Evolutionary conservation across 2,888 invertebrate genomes (phyloP).

Genomic region (Eueremaeus valkanovi): DNA sequence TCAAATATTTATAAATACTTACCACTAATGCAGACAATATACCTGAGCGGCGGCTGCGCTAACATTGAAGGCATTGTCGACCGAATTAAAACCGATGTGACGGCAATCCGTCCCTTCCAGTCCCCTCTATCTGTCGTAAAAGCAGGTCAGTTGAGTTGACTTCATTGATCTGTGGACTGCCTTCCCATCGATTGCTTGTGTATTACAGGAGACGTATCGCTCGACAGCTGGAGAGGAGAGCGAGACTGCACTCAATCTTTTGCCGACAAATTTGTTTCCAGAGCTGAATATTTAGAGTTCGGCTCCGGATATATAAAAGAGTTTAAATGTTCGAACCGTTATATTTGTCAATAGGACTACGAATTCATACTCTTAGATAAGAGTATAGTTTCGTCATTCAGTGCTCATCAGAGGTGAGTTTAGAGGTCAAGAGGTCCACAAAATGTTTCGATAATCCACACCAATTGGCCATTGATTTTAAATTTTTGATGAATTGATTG

Average conservation of each 20-base stretch:
- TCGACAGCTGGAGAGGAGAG: neutral
- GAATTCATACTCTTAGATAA: too few relatives aligned
- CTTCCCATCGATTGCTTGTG: neutral
- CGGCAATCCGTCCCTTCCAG: neutral
- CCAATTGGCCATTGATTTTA: too few relatives aligned
- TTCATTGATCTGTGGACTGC: neutral
- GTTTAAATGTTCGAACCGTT: neutral
- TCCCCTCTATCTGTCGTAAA: neutral
- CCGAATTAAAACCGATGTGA: neutral
- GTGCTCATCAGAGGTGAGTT: neutral
- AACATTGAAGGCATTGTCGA: neutral
- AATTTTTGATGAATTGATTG: too few relatives aligned
- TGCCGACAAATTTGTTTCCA: neutral
- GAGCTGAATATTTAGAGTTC: constrained; percentile 14
- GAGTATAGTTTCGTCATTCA: too few relatives aligned
- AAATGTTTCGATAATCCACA: too few relatives aligned
- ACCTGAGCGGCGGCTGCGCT: neutral
- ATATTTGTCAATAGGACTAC: too few relatives aligned
- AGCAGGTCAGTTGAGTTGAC: neutral
- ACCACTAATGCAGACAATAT: neutral
- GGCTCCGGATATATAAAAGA: neutral
- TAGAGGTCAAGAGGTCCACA: too few relatives aligned
- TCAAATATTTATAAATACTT: neutral
- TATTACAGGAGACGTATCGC: neutral
- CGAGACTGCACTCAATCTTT: neutral